Evolutionary conservation across 2,888 invertebrate genomes (phyloP).

Genomic region (Oligia strigilis): DNA sequence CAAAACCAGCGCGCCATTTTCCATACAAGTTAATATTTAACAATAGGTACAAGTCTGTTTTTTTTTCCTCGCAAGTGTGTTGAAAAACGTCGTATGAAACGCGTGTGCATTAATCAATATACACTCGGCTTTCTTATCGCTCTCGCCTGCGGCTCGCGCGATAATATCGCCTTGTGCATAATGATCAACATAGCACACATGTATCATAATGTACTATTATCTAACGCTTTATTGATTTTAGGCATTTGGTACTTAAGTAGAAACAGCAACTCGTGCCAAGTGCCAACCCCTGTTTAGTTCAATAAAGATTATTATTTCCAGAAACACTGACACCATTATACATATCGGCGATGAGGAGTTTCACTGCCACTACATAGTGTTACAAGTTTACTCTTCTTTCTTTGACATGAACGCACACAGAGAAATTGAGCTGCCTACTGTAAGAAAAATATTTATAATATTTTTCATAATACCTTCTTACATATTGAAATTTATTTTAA

Average conservation of each 20-base stretch:
- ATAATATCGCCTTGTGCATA: too few species aligned
- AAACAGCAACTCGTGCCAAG: conserved; percentile 3
- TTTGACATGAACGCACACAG: conserved; percentile 88
- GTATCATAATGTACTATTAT: background rate
- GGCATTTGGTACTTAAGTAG: conserved; percentile 15
- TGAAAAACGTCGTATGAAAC: too few species aligned
- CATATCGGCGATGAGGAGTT: conserved; percentile 92
- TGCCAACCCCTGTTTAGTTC: conserved; percentile 14
- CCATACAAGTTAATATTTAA: too few species aligned
- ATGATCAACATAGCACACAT: too few species aligned
- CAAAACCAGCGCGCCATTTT: too few species aligned
- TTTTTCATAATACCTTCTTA: background rate
- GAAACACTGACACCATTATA: conserved; percentile 93
- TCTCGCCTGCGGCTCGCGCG: too few species aligned
- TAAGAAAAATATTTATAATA: conserved; percentile 68
- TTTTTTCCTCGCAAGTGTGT: too few species aligned
- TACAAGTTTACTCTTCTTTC: conserved; percentile 93
- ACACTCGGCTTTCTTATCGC: too few species aligned
- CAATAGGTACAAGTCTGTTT: too few species aligned
- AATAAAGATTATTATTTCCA: conserved; percentile 73
- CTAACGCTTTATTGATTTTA: conserved; percentile 43
- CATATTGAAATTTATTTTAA: background rate
- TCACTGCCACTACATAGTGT: conserved; percentile 92
- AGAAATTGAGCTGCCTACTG: conserved; percentile 82
- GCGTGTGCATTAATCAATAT: too few species aligned